A percentile compares a stretch with the other conserved stretches of the same genome.
Evolutionary conservation across 2,888 invertebrate genomes (phyloP).

Genomic region (Ditylenchus weischeri): DNA sequence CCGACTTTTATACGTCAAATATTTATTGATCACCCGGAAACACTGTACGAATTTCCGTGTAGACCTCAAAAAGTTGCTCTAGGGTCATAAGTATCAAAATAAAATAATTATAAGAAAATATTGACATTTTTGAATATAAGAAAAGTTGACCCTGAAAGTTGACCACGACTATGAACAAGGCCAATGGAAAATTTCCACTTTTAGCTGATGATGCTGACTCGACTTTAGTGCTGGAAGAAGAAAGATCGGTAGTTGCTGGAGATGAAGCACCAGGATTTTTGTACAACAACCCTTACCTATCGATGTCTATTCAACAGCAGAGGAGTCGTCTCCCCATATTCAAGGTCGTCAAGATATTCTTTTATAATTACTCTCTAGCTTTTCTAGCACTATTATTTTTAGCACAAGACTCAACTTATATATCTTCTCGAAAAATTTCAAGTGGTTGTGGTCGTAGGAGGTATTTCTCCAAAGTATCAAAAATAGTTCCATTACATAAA

Average conservation of each 20-base stretch:
- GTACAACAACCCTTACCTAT: conserved; percentile 74
- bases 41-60: too few species aligned
- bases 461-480: not conserved
- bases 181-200: not conserved
- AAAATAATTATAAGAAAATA: too few species aligned
- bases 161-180: too few species aligned
- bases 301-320: conserved; percentile 78
- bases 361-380: not conserved
- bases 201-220: conserved; percentile 15
- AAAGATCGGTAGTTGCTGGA: conserved; percentile 11
- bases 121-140: too few species aligned
- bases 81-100: too few species aligned
- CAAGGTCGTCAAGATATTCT: conserved; percentile 60
- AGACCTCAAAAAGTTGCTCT: too few species aligned
- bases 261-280: conserved; percentile 27
- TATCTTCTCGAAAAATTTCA: conserved; percentile 86
- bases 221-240: conserved; percentile 18
- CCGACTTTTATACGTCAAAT: too few species aligned
- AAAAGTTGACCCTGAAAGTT: too few species aligned
- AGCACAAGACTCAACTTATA: conserved; percentile 77
- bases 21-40: too few species aligned
- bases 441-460: conserved; percentile 78
- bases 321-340: conserved; percentile 84
- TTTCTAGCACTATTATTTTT: conserved; percentile 21
- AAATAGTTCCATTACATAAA: not conserved